Conservation (phyloP, 2,797 vertebrate genomes). For the Hippocampus kuda region DNA sequence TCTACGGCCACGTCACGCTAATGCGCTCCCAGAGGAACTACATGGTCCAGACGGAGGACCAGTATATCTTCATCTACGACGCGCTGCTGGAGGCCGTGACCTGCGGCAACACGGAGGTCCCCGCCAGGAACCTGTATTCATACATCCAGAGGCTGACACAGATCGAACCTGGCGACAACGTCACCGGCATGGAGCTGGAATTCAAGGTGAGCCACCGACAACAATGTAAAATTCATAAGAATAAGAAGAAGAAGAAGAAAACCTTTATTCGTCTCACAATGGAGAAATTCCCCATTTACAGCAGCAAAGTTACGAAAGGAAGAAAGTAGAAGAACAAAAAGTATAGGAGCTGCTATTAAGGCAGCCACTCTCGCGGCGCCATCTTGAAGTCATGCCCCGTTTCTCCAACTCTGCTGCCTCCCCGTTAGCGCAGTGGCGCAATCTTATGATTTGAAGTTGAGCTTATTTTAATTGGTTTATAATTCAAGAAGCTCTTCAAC, state of each 20-base stretch:
- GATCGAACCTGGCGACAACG: constrained; percentile 89
- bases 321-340: no score
- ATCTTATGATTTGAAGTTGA: neutral
- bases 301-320: no score
- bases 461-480: neutral
- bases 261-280: no score
- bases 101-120: constrained; percentile 97
- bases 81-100: constrained; percentile 93
- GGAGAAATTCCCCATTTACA: no score
- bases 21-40: constrained; percentile 99
- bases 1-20: constrained; percentile 96
- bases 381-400: no score
- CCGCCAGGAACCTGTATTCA: constrained; percentile 91
- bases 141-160: constrained; percentile 98
- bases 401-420: neutral
- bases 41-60: constrained; percentile 99
- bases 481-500: neutral
- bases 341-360: no score
- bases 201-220: constrained; percentile 81
- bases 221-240: neutral
- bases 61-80: constrained; percentile 97
- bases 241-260: no score
- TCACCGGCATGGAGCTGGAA: constrained; percentile 97
- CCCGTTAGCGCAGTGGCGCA: neutral
- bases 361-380: no score